These are phyloP conservation scores for Keiferia lycopersicella DNA, from an alignment of 2,888 invertebrate species.

Conservation along the genomic window DNA sequence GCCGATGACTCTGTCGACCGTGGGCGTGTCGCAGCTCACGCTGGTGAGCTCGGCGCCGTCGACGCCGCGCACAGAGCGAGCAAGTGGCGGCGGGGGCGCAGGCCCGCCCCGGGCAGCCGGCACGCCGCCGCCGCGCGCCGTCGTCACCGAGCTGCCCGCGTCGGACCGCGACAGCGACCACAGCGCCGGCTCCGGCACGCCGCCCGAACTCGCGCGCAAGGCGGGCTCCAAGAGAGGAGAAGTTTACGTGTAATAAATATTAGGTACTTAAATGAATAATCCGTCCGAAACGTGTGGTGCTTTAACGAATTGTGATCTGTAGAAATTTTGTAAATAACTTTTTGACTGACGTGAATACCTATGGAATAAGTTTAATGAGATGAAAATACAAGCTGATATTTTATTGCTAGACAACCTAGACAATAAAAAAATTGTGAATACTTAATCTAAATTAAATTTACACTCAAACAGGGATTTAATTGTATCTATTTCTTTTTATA, in stretches of 20 bases:
- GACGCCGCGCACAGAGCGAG: slow-evolving; percentile 58
- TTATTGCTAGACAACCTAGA: slow-evolving; percentile 38
- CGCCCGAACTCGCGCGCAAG: slow-evolving; percentile 56
- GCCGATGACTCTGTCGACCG: slow-evolving; percentile 77
- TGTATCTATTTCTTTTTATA: neutral
- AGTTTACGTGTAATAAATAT: slow-evolving; percentile 65
- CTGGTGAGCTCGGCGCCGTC: slow-evolving; percentile 76
- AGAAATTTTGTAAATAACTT: slow-evolving; percentile 31
- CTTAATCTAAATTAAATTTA: slow-evolving; percentile 49
- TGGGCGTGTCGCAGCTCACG: slow-evolving; percentile 83
- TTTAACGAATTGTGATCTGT: slow-evolving; percentile 42
- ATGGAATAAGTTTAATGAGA: slow-evolving; percentile 31
- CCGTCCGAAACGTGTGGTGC: slow-evolving; percentile 42
- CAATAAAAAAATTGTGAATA: slow-evolving; percentile 33
- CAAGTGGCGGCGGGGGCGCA: slow-evolving; percentile 44
- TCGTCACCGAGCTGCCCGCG: slow-evolving; percentile 51
- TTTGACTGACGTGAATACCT: slow-evolving; percentile 33
- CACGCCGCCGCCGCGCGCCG: slow-evolving; percentile 47
- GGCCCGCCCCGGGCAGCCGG: slow-evolving; percentile 55
- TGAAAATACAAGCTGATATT: slow-evolving; percentile 36
- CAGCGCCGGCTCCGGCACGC: slow-evolving; percentile 49
- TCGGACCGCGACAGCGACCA: slow-evolving; percentile 64
- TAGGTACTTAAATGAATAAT: neutral
- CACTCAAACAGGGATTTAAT: slow-evolving; percentile 66
- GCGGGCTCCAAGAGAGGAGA: slow-evolving; percentile 68